These are phyloP conservation scores for Hemibagrus wyckioides DNA, from an alignment of 2,113 vertebrate species.

Conservation along the genomic window DNA sequence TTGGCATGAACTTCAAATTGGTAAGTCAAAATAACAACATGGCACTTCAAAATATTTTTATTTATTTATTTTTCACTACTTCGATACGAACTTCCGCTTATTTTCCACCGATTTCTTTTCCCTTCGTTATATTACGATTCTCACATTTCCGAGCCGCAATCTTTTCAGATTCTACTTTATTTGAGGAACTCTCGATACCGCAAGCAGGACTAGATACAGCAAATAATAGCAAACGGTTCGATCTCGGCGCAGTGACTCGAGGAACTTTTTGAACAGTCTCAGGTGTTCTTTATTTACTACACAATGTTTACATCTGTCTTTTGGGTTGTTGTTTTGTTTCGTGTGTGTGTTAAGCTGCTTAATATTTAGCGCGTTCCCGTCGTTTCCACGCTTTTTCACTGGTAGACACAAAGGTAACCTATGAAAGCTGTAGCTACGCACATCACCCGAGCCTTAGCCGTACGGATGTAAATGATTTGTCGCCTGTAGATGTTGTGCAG, in stretches of 20 bases:
- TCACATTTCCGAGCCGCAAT: background rate
- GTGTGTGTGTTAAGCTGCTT: constrained; percentile 13
- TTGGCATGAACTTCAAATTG: background rate
- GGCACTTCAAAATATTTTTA: background rate
- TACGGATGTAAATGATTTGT: background rate
- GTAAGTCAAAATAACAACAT: background rate
- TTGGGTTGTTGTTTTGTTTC: background rate
- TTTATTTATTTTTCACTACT: background rate
- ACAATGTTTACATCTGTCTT: constrained; percentile 67
- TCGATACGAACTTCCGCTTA: too few relatives aligned
- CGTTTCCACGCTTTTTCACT: background rate
- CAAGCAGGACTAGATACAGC: constrained; percentile 1
- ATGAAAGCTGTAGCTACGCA: constrained; percentile 70
- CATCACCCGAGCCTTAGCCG: background rate
- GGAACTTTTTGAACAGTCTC: constrained; percentile 55
- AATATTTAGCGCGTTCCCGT: background rate
- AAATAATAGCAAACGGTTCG: constrained; percentile 15
- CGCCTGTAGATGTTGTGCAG: constrained; percentile 10
- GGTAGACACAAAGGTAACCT: constrained; percentile 60
- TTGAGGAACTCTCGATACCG: constrained; percentile 22
- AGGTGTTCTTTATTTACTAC: constrained; percentile 58
- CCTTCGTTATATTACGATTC: too few relatives aligned
- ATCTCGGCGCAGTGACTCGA: constrained; percentile 33
- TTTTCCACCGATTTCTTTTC: background rate
- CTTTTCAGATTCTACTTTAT: background rate